Percentiles rank a stretch among this genome's conserved stretches.
These are phyloP conservation scores for Drosophila longiperda DNA, from an alignment of 2,888 invertebrate species.

Conservation along the genomic window DNA sequence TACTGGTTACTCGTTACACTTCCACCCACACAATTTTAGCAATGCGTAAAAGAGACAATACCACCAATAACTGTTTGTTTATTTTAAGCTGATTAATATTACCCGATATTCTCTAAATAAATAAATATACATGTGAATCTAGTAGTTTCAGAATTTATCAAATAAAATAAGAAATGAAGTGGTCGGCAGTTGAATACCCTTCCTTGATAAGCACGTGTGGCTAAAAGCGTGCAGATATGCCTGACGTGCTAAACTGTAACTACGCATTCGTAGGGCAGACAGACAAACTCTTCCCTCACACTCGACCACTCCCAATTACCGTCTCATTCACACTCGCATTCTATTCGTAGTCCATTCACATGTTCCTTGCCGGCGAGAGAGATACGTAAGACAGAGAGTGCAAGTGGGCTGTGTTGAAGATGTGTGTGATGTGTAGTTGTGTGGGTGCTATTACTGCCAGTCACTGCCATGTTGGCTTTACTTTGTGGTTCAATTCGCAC, in stretches of 20 bases:
- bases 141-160: conserved; percentile 17
- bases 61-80: conserved; percentile 30
- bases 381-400: conserved; percentile 6
- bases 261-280: conserved; percentile 13
- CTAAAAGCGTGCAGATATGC: neutral
- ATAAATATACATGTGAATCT: neutral
- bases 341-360: conserved; percentile 39
- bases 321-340: conserved; percentile 23
- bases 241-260: neutral
- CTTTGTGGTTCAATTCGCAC: conserved; percentile 19
- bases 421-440: conserved; percentile 16
- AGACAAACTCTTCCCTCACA: conserved; percentile 16
- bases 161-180: neutral
- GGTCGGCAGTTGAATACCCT: conserved; percentile 22
- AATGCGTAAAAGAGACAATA: conserved; percentile 22
- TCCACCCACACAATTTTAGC: conserved; percentile 56
- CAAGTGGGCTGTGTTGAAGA: conserved; percentile 4
- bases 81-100: conserved; percentile 38
- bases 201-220: neutral
- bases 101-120: conserved; percentile 14
- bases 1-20: conserved; percentile 50
- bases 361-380: conserved; percentile 36
- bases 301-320: conserved; percentile 24
- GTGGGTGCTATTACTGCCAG: conserved; percentile 38
- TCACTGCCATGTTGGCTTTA: conserved; percentile 28